Evolutionary conservation across 2,888 invertebrate species (phyloP).

Genomic region (Cryptocheilus praepositus): DNA sequence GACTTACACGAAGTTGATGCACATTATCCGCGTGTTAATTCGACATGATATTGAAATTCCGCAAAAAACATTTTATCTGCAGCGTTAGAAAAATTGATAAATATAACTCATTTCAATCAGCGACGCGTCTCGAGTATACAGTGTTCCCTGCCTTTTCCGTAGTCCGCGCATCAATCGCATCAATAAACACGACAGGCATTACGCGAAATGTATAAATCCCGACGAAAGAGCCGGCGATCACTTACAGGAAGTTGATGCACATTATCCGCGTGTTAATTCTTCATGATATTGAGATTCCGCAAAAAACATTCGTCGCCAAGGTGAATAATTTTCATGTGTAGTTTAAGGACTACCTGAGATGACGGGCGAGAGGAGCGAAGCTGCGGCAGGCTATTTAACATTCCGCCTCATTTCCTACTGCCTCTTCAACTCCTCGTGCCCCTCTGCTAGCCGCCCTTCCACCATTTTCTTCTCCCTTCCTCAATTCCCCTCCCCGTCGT

Average conservation of each 20-base stretch:
- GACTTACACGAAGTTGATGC: too few species aligned
- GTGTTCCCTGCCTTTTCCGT: too few species aligned
- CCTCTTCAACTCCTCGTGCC: slow-evolving; percentile 34
- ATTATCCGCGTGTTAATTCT: too few species aligned
- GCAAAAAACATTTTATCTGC: slow-evolving; percentile 12
- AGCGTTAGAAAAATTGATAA: too few species aligned
- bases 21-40: too few species aligned
- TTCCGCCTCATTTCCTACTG: slow-evolving; percentile 65
- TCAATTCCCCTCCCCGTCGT: slow-evolving; percentile 26
- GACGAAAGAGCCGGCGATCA: neutral
- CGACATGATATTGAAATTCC: neutral
- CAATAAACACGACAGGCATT: too few species aligned
- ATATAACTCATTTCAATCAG: too few species aligned
- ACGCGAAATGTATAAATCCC: neutral
- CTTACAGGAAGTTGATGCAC: neutral
- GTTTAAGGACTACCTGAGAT: slow-evolving; percentile 43
- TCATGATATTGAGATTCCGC: neutral
- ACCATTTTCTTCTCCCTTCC: slow-evolving; percentile 17
- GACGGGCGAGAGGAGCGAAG: slow-evolving; percentile 32
- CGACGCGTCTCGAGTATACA: too few species aligned
- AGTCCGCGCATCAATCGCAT: too few species aligned
- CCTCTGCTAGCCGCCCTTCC: neutral
- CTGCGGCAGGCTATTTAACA: slow-evolving; percentile 62
- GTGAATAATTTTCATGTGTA: slow-evolving; percentile 30
- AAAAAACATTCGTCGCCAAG: slow-evolving; percentile 9